Conservation (phyloP, 2,113 vertebrate species). For the Prunella himalayana region DNA sequence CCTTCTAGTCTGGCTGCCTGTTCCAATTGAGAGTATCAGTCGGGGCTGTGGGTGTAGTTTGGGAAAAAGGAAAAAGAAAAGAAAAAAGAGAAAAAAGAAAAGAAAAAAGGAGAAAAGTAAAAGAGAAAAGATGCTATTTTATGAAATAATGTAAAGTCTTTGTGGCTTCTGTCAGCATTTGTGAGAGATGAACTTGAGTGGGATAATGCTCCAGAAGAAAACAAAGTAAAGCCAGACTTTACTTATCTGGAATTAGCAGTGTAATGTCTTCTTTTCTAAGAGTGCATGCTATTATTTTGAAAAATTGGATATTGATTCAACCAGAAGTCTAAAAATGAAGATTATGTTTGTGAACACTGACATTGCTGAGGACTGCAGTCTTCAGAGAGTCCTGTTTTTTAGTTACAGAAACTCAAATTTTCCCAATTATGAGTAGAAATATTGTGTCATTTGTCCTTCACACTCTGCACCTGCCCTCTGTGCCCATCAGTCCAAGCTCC, state of each 20-base stretch:
- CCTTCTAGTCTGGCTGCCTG: background rate
- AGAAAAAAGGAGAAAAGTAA: background rate
- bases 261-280: background rate
- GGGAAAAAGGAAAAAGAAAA: background rate
- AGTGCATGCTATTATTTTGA: background rate
- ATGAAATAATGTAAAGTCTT: background rate
- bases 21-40: background rate
- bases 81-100: background rate
- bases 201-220: background rate
- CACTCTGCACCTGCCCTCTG: background rate
- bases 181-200: background rate
- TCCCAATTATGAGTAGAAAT: background rate
- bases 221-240: background rate
- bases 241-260: background rate
- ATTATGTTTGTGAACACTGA: background rate
- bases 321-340: background rate
- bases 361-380: background rate
- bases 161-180: conserved; percentile 9
- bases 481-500: background rate
- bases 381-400: background rate
- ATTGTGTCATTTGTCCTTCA: background rate
- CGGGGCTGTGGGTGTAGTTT: conserved; percentile 26
- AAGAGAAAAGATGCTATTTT: background rate
- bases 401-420: background rate
- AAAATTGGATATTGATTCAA: background rate